phyloP scores from a whole-genome alignment of 2,888 invertebrate genomes.

The Sclerodermus sp. region DNA sequence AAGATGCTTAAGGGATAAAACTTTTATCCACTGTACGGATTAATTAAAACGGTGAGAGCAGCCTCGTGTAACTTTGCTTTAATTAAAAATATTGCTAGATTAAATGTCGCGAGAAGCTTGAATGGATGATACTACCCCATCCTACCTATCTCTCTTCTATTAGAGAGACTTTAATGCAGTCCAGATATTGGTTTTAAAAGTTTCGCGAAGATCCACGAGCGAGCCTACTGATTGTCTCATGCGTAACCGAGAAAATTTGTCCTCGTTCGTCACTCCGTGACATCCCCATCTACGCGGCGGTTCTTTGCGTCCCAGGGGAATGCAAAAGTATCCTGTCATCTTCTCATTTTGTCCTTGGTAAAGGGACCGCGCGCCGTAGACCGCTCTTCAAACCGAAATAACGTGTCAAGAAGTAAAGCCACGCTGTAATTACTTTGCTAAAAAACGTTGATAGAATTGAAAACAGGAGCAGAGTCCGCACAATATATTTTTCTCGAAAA shows the following conservation, averaged over 20 bases:
- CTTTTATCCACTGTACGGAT: no score
- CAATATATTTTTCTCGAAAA: no score
- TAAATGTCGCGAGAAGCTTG: no score
- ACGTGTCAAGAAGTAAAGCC: constrained; percentile 24
- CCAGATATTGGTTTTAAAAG: no score
- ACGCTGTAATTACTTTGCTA: constrained; percentile 22
- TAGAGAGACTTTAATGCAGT: no score
- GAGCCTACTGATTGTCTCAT: constrained; percentile 35
- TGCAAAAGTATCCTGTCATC: constrained; percentile 45
- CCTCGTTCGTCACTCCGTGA: constrained; percentile 43
- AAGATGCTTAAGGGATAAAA: no score
- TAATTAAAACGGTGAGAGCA: no score
- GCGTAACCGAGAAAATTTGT: constrained; percentile 39
- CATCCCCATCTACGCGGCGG: constrained; percentile 29
- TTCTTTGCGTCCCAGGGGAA: constrained; percentile 19
- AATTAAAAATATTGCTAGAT: no score
- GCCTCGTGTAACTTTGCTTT: no score
- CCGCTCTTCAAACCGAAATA: constrained; percentile 19
- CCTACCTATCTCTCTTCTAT: no score
- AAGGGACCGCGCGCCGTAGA: no score
- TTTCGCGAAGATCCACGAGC: constrained; percentile 18
- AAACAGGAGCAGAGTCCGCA: not conserved
- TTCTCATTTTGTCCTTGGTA: constrained; percentile 26
- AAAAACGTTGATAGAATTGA: constrained; percentile 12
- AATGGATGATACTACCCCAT: no score